Evolutionary conservation across 2,888 invertebrate species (phyloP).

Genomic region (Bombylius discolor): DNA sequence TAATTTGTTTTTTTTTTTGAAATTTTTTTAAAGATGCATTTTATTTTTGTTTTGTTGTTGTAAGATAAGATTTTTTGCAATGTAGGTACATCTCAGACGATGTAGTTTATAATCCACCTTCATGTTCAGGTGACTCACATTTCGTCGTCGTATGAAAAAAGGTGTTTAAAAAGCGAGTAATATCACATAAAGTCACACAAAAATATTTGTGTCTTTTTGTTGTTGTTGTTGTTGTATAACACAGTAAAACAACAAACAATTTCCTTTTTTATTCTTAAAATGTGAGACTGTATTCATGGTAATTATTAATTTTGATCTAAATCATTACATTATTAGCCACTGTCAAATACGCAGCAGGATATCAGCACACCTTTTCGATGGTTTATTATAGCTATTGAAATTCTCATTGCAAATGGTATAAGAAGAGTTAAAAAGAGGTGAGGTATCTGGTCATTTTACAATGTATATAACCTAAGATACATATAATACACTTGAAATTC

Average conservation of each 20-base stretch:
- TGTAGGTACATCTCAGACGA: too few species aligned
- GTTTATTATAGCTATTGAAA: slow-evolving; percentile 13
- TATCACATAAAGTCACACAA: too few species aligned
- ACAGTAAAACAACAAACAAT: background rate
- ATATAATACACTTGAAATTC: background rate
- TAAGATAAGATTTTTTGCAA: too few species aligned
- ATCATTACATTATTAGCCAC: slow-evolving; percentile 22
- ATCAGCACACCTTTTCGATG: slow-evolving; percentile 18
- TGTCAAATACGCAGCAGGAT: slow-evolving; percentile 21
- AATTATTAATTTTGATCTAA: slow-evolving; percentile 14
- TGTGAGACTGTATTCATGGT: background rate
- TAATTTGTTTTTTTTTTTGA: too few species aligned
- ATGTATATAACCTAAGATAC: background rate
- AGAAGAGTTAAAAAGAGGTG: background rate
- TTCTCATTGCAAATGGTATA: slow-evolving; percentile 3
- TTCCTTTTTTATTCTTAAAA: background rate
- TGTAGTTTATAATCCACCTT: too few species aligned
- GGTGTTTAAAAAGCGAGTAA: too few species aligned
- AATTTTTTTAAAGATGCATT: too few species aligned
- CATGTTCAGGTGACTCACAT: too few species aligned
- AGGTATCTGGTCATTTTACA: slow-evolving; percentile 2
- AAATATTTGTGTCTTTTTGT: too few species aligned
- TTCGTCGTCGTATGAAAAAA: too few species aligned
- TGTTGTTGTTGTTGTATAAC: too few species aligned
- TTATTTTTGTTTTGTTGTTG: too few species aligned